Conservation (phyloP, 1,140 invertebrate genomes). For the Neelides sp. region DNA sequence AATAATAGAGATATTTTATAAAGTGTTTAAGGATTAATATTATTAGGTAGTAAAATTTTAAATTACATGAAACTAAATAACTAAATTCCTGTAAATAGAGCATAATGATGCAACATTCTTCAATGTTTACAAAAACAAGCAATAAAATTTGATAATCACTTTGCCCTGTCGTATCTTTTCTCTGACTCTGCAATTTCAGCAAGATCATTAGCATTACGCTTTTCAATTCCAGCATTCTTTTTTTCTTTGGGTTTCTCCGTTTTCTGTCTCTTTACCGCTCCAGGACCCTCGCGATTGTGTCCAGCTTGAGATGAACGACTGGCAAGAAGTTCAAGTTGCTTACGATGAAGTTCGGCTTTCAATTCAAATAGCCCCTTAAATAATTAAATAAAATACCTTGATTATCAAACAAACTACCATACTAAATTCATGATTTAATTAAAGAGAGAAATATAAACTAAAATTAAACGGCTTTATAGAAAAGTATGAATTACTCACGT, state of each 20-base stretch:
- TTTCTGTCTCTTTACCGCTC: too few species aligned
- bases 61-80: constrained; percentile 15
- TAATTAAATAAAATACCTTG: background rate
- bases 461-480: too few species aligned
- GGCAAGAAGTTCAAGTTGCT: constrained; percentile 58
- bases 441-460: too few species aligned
- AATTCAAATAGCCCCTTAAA: constrained; percentile 24
- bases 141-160: constrained; percentile 36
- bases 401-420: too few species aligned
- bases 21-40: too few species aligned
- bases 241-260: too few species aligned
- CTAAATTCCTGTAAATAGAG: constrained; percentile 15
- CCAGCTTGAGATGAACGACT: too few species aligned
- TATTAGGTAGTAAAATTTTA: constrained; percentile 3
- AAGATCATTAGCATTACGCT: constrained; percentile 43
- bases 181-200: constrained; percentile 47
- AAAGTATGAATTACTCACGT: too few species aligned
- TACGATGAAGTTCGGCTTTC: constrained; percentile 61
- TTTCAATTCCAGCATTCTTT: constrained; percentile 38
- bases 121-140: background rate
- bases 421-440: too few species aligned
- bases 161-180: constrained; percentile 46
- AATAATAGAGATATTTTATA: too few species aligned
- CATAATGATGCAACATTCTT: constrained; percentile 4
- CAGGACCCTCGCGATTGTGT: too few species aligned